Evolutionary conservation across 1,140 invertebrate species (phyloP).

Genomic region (Lepidurus couesii): DNA sequence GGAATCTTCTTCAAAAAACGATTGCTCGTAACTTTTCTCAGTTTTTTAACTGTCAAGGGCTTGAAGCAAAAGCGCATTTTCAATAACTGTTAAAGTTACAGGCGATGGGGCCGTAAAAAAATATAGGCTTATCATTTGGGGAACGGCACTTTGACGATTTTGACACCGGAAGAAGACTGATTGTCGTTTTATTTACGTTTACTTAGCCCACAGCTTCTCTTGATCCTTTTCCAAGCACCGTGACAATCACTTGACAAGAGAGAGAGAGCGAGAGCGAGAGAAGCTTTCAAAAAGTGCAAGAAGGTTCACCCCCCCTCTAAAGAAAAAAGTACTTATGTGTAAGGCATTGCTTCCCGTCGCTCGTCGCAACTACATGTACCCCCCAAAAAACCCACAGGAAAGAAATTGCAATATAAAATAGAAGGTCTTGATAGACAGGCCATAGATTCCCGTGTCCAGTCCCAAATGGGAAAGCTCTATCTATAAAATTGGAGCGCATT

Average conservation of each 20-base stretch:
- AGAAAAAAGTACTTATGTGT: neutral
- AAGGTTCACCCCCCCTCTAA: neutral
- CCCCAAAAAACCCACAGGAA: neutral
- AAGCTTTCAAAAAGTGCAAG: neutral
- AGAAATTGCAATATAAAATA: slow-evolving; percentile 11
- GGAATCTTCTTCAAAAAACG: neutral
- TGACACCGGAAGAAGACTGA: slow-evolving; percentile 12
- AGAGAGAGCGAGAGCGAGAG: neutral
- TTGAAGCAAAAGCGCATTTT: neutral
- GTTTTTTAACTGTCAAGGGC: neutral
- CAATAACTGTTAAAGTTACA: neutral
- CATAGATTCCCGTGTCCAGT: slow-evolving; percentile 14
- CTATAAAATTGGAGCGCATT: slow-evolving; percentile 22
- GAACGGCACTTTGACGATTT: neutral
- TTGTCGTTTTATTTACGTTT: slow-evolving; percentile 19
- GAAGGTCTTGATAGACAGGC: slow-evolving; percentile 11
- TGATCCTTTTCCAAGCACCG: slow-evolving; percentile 14
- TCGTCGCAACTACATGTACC: neutral
- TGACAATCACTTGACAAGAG: slow-evolving; percentile 7
- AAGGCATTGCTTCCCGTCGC: neutral
- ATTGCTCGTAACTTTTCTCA: too few species aligned
- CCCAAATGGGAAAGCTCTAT: slow-evolving; percentile 21
- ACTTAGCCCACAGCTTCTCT: slow-evolving; percentile 1
- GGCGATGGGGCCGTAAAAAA: neutral
- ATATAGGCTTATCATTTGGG: neutral